Evolutionary conservation across 2,888 invertebrate species (phyloP).

Genomic region (Thera obeliscata): DNA sequence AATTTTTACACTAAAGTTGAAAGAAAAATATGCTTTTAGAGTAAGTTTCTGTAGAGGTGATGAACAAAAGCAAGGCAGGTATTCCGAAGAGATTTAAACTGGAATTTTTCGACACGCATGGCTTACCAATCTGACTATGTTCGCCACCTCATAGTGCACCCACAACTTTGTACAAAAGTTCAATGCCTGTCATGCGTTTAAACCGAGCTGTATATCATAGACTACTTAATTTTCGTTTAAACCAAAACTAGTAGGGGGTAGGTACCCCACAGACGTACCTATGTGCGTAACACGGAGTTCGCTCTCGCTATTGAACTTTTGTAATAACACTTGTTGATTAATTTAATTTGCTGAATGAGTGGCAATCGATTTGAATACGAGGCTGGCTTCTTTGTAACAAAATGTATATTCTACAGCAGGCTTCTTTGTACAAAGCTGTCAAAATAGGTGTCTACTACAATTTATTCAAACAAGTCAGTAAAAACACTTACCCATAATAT

Average conservation of each 20-base stretch:
- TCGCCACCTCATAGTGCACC: conserved; percentile 51
- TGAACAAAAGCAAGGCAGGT: conserved; percentile 42
- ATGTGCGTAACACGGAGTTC: conserved; percentile 12
- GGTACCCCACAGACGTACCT: not conserved
- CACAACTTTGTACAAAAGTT: conserved; percentile 80
- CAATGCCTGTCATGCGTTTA: conserved; percentile 54
- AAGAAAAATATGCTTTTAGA: conserved; percentile 59
- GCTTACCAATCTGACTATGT: conserved; percentile 28
- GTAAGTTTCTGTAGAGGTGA: conserved; percentile 44
- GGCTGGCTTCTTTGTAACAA: conserved; percentile 60
- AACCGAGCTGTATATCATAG: conserved; percentile 3
- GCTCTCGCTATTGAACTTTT: conserved; percentile 68
- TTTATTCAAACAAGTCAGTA: conserved; percentile 19
- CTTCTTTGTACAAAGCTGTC: conserved; percentile 78
- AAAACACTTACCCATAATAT: conserved; percentile 62
- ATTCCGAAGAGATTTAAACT: not conserved
- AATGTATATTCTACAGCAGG: conserved; percentile 53
- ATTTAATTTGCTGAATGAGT: conserved; percentile 52
- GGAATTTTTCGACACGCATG: conserved; percentile 1
- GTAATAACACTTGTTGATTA: conserved; percentile 48
- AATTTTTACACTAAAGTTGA: conserved; percentile 67
- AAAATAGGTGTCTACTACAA: conserved; percentile 55
- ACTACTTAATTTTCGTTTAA: conserved; percentile 5
- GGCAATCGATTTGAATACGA: conserved; percentile 58
- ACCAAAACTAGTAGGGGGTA: not conserved